A percentile compares a stretch with the other conserved stretches of the same genome.
These are phyloP conservation scores for Peromyscus attwateri DNA, from an alignment of 2,797 vertebrate species.

Conservation along the genomic window DNA sequence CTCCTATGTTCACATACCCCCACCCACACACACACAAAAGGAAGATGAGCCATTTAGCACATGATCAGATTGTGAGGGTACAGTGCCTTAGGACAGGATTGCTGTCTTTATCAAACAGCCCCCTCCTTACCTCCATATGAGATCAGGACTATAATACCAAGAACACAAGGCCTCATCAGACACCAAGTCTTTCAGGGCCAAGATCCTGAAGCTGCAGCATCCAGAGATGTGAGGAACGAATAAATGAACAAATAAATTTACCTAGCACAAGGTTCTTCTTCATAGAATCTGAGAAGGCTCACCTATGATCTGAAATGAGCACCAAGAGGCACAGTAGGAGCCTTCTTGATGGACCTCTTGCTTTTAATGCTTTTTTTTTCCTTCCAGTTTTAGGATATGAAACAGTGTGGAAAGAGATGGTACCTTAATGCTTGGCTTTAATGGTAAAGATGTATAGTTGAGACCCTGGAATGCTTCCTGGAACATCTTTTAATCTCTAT, in stretches of 20 bases:
- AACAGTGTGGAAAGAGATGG: not conserved
- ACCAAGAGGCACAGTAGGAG: not conserved
- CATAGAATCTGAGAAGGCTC: not conserved
- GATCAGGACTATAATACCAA: too few species aligned
- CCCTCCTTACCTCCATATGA: fast-evolving
- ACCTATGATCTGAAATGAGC: not conserved
- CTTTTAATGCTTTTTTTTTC: not conserved
- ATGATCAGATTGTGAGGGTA: fast-evolving
- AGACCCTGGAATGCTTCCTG: not conserved
- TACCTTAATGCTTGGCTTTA: not conserved
- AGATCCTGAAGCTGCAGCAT: not conserved
- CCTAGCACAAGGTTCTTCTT: not conserved
- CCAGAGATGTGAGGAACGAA: not conserved
- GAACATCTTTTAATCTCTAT: not conserved
- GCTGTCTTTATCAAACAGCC: not conserved
- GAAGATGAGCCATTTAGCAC: fast-evolving
- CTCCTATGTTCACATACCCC: fast-evolving
- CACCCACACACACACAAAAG: too few species aligned
- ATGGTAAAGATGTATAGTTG: not conserved
- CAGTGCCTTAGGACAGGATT: fast-evolving
- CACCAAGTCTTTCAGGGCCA: fast-evolving
- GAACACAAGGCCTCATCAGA: not conserved
- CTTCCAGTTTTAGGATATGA: not conserved
- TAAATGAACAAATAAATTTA: not conserved
- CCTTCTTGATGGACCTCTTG: not conserved